Conservation (phyloP, 2,113 vertebrate genomes). For the Notarius quadriscutis region DNA sequence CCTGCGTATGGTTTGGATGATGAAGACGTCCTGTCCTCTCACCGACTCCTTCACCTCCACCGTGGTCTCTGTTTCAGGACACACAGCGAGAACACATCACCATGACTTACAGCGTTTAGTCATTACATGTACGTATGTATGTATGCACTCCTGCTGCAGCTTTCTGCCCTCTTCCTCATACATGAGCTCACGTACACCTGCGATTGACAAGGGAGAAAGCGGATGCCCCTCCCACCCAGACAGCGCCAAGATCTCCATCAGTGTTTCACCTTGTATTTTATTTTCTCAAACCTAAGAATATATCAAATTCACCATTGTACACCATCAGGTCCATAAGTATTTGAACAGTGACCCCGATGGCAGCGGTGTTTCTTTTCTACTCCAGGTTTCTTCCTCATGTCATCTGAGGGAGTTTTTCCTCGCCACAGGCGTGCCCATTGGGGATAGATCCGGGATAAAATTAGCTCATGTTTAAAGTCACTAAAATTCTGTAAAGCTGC, state of each 20-base stretch:
- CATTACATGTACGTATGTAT: not conserved
- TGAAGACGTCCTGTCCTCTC: constrained; percentile 95
- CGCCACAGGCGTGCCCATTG: too few species aligned
- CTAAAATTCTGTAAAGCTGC: too few species aligned
- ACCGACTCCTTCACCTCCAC: constrained; percentile 98
- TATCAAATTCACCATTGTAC: too few species aligned
- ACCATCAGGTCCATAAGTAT: too few species aligned
- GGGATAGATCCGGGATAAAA: too few species aligned
- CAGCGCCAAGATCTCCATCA: too few species aligned
- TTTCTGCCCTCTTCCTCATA: not conserved
- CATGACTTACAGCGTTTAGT: not conserved
- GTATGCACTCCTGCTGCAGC: not conserved
- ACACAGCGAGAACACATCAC: not conserved
- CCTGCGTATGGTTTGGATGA: constrained; percentile 98
- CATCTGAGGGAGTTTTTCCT: too few species aligned
- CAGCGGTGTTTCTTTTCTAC: too few species aligned
- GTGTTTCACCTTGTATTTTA: not conserved
- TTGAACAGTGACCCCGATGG: too few species aligned
- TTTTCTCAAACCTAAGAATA: not conserved
- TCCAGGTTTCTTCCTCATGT: too few species aligned
- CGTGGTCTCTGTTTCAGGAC: constrained; percentile 82
- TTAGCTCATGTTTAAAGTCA: too few species aligned
- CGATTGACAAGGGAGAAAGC: not conserved
- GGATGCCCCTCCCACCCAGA: not conserved
- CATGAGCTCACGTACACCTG: not conserved